Evolutionary conservation across 2,113 vertebrate species (phyloP).

Genomic region (Chelonoidis abingdonii): DNA sequence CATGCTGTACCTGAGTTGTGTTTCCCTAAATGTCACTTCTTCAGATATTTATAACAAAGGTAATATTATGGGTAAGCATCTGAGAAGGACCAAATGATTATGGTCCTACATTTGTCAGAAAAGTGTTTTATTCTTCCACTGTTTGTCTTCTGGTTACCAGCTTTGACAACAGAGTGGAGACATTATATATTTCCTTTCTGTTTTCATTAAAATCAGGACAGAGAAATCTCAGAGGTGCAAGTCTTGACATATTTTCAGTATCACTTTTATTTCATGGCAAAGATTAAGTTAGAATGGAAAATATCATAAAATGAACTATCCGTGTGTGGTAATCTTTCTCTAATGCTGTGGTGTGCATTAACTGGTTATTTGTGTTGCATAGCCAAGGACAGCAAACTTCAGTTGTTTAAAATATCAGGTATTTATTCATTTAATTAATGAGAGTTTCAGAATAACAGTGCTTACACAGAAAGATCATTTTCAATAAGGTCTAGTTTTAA

Average conservation of each 20-base stretch:
- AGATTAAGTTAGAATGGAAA: slow-evolving; percentile 14
- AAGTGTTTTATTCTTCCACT: not conserved
- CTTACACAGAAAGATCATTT: not conserved
- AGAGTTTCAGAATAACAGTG: not conserved
- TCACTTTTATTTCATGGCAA: not conserved
- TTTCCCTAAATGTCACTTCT: not conserved
- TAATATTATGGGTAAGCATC: not conserved
- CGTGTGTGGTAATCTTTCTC: not conserved
- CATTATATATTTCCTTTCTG: not conserved
- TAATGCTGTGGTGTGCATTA: not conserved
- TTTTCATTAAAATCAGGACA: not conserved
- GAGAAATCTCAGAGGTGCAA: not conserved
- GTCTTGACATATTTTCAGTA: not conserved
- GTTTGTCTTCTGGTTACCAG: not conserved
- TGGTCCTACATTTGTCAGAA: not conserved
- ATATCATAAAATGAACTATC: not conserved
- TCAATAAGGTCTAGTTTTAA: not conserved
- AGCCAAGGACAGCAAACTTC: not conserved
- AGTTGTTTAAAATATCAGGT: not conserved
- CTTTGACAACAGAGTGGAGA: not conserved
- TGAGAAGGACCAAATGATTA: not conserved
- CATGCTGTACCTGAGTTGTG: not conserved
- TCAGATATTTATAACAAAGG: not conserved
- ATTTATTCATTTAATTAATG: not conserved
- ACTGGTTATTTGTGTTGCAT: not conserved